Evolutionary conservation across 1,140 invertebrate genomes (phyloP).

Genomic region (Apis dorsata): DNA sequence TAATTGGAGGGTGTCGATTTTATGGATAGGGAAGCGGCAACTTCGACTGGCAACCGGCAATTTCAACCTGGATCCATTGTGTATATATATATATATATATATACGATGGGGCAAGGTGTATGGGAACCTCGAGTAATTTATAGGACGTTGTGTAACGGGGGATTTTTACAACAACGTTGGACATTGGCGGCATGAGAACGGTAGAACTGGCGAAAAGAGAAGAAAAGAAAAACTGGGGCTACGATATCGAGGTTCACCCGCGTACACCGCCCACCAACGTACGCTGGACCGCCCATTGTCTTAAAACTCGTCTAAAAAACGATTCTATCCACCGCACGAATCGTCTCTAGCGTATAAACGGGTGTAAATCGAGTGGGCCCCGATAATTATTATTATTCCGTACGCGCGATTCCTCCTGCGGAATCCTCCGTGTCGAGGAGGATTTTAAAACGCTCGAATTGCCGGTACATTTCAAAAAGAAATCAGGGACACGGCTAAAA

Average conservation of each 20-base stretch:
- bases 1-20: conserved; percentile 56
- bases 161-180: conserved; percentile 71
- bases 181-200: conserved; percentile 73
- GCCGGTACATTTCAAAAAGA: conserved; percentile 34
- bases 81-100: not conserved
- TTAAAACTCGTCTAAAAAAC: conserved; percentile 22
- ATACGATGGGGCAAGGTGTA: conserved; percentile 62
- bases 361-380: too few species aligned
- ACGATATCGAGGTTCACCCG: conserved; percentile 72
- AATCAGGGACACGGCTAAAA: conserved; percentile 28
- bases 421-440: too few species aligned
- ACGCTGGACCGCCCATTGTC: conserved; percentile 73
- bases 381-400: too few species aligned
- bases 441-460: too few species aligned
- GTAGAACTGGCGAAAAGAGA: conserved; percentile 63
- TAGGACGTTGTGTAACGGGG: conserved; percentile 70
- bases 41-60: conserved; percentile 41
- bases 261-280: conserved; percentile 69
- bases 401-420: too few species aligned
- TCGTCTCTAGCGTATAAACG: too few species aligned
- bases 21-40: conserved; percentile 45
- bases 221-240: conserved; percentile 64
- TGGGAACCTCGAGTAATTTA: conserved; percentile 74
- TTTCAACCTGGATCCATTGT: conserved; percentile 26
- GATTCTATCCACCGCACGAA: too few species aligned